Evolutionary conservation across 2,113 vertebrate species (phyloP).

Genomic region (Xenus cinereus): DNA sequence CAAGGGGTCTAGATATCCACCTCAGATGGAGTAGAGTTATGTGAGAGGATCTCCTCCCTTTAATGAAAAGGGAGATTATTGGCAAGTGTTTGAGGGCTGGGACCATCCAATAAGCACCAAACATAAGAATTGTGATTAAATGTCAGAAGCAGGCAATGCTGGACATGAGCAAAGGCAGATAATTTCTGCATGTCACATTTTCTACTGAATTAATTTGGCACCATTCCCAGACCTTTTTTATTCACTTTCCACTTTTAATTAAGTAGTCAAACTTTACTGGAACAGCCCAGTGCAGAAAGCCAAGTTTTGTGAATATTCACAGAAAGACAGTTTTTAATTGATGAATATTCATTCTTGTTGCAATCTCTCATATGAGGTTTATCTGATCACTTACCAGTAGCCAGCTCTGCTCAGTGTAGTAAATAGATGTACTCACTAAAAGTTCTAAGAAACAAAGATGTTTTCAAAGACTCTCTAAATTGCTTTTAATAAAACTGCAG

Average conservation of each 20-base stretch:
- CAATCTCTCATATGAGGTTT: neutral
- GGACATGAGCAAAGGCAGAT: slow-evolving; percentile 13
- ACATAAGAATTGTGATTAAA: neutral
- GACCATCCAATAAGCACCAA: neutral
- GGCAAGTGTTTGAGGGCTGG: neutral
- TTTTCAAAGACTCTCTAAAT: neutral
- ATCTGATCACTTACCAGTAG: neutral
- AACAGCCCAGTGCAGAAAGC: slow-evolving; percentile 16
- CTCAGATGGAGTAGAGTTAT: neutral
- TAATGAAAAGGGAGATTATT: neutral
- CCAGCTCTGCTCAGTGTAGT: neutral
- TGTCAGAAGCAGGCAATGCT: neutral
- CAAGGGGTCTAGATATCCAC: neutral
- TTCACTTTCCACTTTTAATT: slow-evolving; percentile 47
- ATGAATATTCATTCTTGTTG: neutral
- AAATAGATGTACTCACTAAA: neutral
- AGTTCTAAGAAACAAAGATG: neutral
- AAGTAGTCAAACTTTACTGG: slow-evolving; percentile 60
- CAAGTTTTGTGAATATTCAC: neutral
- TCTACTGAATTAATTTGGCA: slow-evolving; percentile 40
- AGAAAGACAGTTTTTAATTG: neutral
- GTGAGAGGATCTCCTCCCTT: neutral
- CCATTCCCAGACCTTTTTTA: slow-evolving; percentile 30
- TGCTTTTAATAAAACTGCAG: neutral
- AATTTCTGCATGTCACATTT: slow-evolving; percentile 45